A percentile compares a stretch with the other conserved stretches of the same genome.
Evolutionary conservation across 2,888 invertebrate genomes (phyloP).

Genomic region (Amphimallon solstitiale): DNA sequence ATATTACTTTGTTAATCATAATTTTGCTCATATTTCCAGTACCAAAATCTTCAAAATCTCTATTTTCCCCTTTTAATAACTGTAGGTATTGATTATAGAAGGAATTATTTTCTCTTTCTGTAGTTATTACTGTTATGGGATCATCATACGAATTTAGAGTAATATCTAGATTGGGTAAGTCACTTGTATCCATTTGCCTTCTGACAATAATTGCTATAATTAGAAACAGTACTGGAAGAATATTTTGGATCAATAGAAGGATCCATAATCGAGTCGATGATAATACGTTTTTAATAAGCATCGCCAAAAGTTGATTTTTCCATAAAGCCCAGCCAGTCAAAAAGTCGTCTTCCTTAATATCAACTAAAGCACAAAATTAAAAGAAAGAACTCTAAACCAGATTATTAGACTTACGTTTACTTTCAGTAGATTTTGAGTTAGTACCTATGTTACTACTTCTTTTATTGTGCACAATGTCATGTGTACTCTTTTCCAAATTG

Average conservation of each 20-base stretch:
- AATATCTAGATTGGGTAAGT: constrained; percentile 68
- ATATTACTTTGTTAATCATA: constrained; percentile 63
- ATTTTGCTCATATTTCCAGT: constrained; percentile 58
- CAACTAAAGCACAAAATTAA: constrained; percentile 52
- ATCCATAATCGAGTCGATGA: constrained; percentile 73
- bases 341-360: constrained; percentile 46
- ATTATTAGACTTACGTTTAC: constrained; percentile 42
- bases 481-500: constrained; percentile 33
- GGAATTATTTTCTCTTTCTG: constrained; percentile 48
- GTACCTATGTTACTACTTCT: constrained; percentile 30
- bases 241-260: constrained; percentile 72
- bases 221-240: constrained; percentile 75
- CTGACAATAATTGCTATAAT: constrained; percentile 72
- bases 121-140: constrained; percentile 57
- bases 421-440: constrained; percentile 38
- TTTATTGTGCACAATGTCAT: constrained; percentile 29
- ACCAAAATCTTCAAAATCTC: constrained; percentile 30
- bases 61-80: constrained; percentile 46
- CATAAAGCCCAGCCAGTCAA: constrained; percentile 50
- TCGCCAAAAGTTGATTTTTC: constrained; percentile 59
- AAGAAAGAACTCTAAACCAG: not conserved
- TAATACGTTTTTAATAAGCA: constrained; percentile 60
- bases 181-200: constrained; percentile 63
- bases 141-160: constrained; percentile 64
- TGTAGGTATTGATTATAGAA: constrained; percentile 55